Percentiles rank a stretch among this genome's conserved stretches.
phyloP scores from a whole-genome alignment of 2,113 vertebrate genomes.

The Amphiprion percula region DNA sequence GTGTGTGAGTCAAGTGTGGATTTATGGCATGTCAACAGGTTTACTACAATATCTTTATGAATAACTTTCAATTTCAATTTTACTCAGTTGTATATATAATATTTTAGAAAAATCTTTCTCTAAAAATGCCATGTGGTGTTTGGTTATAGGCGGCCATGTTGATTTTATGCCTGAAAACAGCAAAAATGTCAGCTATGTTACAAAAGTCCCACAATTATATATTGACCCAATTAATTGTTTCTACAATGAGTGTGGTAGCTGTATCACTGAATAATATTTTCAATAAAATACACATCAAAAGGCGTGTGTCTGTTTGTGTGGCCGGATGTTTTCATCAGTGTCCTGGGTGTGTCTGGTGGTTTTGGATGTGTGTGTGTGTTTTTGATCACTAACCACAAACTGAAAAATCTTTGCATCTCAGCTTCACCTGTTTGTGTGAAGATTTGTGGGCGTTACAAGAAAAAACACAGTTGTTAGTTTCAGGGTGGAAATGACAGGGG shows the following conservation, averaged over 20 bases:
- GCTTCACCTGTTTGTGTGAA: neutral
- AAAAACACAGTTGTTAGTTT: slow-evolving; percentile 29
- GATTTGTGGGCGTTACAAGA: slow-evolving; percentile 33
- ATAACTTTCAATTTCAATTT: too few relatives aligned
- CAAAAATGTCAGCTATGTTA: too few relatives aligned
- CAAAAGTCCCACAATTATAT: too few relatives aligned
- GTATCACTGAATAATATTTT: neutral
- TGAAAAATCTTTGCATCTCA: slow-evolving; percentile 23
- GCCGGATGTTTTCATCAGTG: slow-evolving; percentile 21
- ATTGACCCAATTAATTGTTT: too few relatives aligned
- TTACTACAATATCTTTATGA: too few relatives aligned
- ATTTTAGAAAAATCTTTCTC: too few relatives aligned
- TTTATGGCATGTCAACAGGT: too few relatives aligned
- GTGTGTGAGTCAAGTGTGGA: too few relatives aligned
- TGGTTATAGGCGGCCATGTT: too few relatives aligned
- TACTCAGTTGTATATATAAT: too few relatives aligned
- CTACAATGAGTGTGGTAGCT: neutral
- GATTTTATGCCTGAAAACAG: too few relatives aligned
- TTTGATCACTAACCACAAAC: slow-evolving; percentile 54
- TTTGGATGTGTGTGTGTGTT: neutral
- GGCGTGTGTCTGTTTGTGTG: neutral
- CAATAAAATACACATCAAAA: neutral
- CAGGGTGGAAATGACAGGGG: slow-evolving; percentile 17
- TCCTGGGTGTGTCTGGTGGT: slow-evolving; percentile 45
- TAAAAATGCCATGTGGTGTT: too few relatives aligned